Evolutionary conservation across 2,113 vertebrate genomes (phyloP), one percentile per base, ranked within the genome.

Genomic region (Gasterosteus nipponicus): DNA sequence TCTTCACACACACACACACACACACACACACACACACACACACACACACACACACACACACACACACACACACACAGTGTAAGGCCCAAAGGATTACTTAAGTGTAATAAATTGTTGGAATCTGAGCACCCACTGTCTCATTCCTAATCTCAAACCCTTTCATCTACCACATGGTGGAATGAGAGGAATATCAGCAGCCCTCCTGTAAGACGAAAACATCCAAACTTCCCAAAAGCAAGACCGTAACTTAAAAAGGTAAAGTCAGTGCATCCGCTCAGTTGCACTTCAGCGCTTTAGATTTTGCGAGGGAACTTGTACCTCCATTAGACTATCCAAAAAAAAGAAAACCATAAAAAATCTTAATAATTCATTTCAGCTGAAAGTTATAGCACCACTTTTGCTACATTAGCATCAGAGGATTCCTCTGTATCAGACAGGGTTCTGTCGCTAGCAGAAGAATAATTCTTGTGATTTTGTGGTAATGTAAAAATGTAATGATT

Each of bases 91-190:
- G 38, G 69, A 66, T 46, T 66, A 6, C 57, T 63, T 71, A 65
- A 67, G 41, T 71, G 66, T 19, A 65, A 63, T 59, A 69, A 38
- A 67, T 73, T 69, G 10, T 68, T 12, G 42, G 64, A 57, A 58
- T 71, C 53, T 3, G 0, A 53, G 68, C 51, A 47, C 16, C 41
- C 65, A 75, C 41, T 5, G 16, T 77, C 74, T 56, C 44, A 58
- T 62, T 53, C 61, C 69, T 68, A 75, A 81, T 83, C 74, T 71
- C n/a, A 22, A 19, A 78, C 4, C 70, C 77, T 83, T 86, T 83
- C 44, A 78, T 83, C 70, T 66, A 58, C 38, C 66, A 71, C 61
- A 68, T 47, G 73, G 71, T 54, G 58, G 22, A 58, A 70, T 61
- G 59, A 57, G 57, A 49, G 65, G 59, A 63, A 60, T 42, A 54